Percentiles rank a stretch among this genome's conserved stretches.
Evolutionary conservation across 2,888 invertebrate species (phyloP).

Genomic region (Brachyptera putata): DNA sequence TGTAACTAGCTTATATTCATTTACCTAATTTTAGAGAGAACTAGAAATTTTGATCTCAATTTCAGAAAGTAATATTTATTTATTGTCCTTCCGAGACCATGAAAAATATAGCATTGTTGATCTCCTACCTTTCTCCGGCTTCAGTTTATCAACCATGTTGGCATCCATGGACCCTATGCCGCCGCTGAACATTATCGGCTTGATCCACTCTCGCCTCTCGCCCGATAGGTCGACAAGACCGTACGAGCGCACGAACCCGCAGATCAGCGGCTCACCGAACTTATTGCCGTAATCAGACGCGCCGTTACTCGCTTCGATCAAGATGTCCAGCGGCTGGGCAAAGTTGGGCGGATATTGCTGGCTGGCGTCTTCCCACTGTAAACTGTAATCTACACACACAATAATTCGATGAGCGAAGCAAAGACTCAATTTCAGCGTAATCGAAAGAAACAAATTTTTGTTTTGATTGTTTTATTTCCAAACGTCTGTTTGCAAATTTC

Average conservation of each 20-base stretch:
- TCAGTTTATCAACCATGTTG: slow-evolving; percentile 70
- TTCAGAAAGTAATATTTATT: too few species aligned
- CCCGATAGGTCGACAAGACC: slow-evolving; percentile 63
- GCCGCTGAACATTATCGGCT: slow-evolving; percentile 98
- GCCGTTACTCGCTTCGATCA: slow-evolving; percentile 94
- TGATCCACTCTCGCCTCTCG: slow-evolving; percentile 86
- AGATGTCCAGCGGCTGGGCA: slow-evolving; percentile 82
- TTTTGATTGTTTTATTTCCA: too few species aligned
- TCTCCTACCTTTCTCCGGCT: slow-evolving; percentile 62
- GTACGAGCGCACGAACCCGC: slow-evolving; percentile 88
- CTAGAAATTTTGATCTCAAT: too few species aligned
- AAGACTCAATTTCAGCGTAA: too few species aligned
- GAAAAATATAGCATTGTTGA: too few species aligned
- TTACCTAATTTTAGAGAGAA: too few species aligned
- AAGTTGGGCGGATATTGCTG: slow-evolving; percentile 83
- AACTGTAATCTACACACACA: slow-evolving; percentile 61
- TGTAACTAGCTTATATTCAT: too few species aligned
- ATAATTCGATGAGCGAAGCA: too few species aligned
- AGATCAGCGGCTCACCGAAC: slow-evolving; percentile 93
- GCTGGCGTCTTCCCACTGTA: slow-evolving; percentile 78
- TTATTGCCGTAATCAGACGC: slow-evolving; percentile 99
- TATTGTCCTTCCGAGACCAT: too few species aligned
- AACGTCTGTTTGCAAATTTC: too few species aligned
- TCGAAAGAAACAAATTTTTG: too few species aligned
- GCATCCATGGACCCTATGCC: slow-evolving; percentile 90